phyloP scores from a whole-genome alignment of 2,797 vertebrate species.

The Carcharodon carcharias region DNA sequence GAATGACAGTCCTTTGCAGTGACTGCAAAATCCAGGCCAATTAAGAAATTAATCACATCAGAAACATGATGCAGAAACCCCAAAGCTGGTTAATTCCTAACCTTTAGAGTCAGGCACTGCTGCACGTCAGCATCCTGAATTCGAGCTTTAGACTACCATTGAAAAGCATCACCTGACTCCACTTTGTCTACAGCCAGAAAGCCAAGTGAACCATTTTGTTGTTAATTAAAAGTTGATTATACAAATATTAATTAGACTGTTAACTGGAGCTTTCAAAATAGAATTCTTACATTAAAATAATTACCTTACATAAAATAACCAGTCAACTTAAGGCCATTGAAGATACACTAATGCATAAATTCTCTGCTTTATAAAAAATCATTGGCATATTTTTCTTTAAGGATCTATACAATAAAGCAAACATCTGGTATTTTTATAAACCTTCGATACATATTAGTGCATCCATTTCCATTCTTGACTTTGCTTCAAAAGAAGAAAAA shows the following conservation, averaged over 20 bases:
- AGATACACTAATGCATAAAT: not conserved
- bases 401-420: not conserved
- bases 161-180: not conserved
- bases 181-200: not conserved
- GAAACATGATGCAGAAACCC: not conserved
- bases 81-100: too few relatives aligned
- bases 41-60: not conserved
- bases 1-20: not conserved
- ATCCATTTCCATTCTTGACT: not conserved
- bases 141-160: not conserved
- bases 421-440: not conserved
- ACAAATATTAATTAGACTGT: not conserved
- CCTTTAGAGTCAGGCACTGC: not conserved
- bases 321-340: not conserved
- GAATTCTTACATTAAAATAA: not conserved
- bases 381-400: not conserved
- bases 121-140: not conserved
- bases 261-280: not conserved
- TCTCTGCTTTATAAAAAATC: not conserved
- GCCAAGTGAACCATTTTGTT: not conserved
- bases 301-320: not conserved
- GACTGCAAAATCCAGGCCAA: not conserved
- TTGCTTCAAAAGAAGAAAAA: not conserved
- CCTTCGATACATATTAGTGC: not conserved
- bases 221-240: not conserved